Base-by-base conservation (phyloP, 1,140 invertebrate species). In the Marisa cornuarietis region DNA sequence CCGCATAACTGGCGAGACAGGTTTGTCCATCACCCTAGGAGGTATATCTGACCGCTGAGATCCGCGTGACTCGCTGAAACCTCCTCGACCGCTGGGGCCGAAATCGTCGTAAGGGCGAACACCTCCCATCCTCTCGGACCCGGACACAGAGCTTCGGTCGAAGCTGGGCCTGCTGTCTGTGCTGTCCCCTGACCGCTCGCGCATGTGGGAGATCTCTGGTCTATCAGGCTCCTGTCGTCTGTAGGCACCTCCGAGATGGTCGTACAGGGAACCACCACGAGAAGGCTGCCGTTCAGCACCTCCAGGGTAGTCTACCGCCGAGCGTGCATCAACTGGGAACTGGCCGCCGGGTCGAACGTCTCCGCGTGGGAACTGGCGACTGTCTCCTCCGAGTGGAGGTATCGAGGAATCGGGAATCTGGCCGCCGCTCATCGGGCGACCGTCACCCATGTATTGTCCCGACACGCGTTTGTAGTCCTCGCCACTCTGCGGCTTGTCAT, bases 151-250 rank as follows among this genome's bases (percentile, higher is more conserved):
- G 24, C 71, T 78, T 13, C 78, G 69, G 74, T 65, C 76, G 24
- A 54, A 49, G 26, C 65, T 74, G 54, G 75, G 62, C 3, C 61
- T 14, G 51, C 52, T 24, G 26, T 77, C 74, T 10, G 24, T 42
- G 75, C 81, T 79, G 61, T 82, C 81, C 7, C 66, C 81, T 31
- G 81, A 82, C 26, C 78, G 63, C 52, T 82, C 76, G 11, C 68
- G 26, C 0, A 58, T 49, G 69, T 82, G 68, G 24, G 49, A 22
- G 58, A 80, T 13, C 69, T 42, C 31, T n/a, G 24, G 7, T 11
- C 58, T 68, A 0, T 52, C 42, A 20, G 26, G 20, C 6, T 72
- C 68, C 71, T 42, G 31, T 5, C 65, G 4, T n/a, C 65, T 14
- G 65, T 68, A 68, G n/a, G 18, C 3, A 31, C 65, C 65, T 13